Evolutionary conservation across 2,797 vertebrate genomes (phyloP), one percentile per base, ranked within the genome.

Genomic region (Calcarius lapponicus): DNA sequence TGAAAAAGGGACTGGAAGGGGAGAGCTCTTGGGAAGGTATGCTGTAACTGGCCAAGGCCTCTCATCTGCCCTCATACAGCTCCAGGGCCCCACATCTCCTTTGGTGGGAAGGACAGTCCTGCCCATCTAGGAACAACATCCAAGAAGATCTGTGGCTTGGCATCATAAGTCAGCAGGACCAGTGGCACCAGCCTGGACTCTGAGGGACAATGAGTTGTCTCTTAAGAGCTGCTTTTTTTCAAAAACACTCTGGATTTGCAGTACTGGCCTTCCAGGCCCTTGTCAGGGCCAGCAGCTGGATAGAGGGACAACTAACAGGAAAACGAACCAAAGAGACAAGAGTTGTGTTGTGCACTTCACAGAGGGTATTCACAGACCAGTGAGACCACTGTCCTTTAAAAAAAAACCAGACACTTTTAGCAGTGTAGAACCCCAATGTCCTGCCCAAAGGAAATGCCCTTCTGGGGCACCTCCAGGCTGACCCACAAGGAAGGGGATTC

Each of bases 191-290:
- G 24, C 51, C 64, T 86, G 71, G 57, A 95, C 58, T 36, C 28
- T 0, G 0, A 84, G 21, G 34, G 38, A 80, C 20, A 28, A 56
- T 0, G 0, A 76, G 24, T n/a, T 92, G 21, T 42, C 36, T 80
- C n/a, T 38, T 29, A 14, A 28, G 51, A 83, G 47, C 19, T 57
- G 47, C 4, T 36, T 69, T 71, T 72, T 64, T 65, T 42, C 19
- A 70, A 48, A 89, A 94, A 64, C 7, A 32, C 16, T 71, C 57
- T 58, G 19, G 10, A 43, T 88, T 45, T 93, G 45, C 34, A 71
- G 21, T 38, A 29, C 43, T 70, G 40, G 31, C 78, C 1, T 5
- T 56, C 51, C 18, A 51, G 47, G 43, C 62, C 32, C 40, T 51
- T 4, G 19, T 58, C 62, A 75, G 34, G 58, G 66, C 48, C 26